These are phyloP conservation scores for Vicugna pacos DNA, from an alignment of 2,113 vertebrate genomes.

Conservation along the genomic window DNA sequence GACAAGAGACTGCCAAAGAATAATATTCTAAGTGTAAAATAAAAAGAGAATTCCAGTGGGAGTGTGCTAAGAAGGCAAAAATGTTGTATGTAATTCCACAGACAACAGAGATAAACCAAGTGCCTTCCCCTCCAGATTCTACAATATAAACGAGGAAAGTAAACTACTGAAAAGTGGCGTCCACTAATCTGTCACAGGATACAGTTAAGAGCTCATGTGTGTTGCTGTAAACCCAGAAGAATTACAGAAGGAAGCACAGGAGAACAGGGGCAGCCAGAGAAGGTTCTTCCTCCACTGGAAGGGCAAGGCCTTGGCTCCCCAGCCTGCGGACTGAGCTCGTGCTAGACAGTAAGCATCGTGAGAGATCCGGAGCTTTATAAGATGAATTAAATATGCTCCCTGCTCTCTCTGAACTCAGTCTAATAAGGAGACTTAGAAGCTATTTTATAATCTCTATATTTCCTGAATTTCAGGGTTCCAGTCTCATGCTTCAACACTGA, in stretches of 20 bases:
- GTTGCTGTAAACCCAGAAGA: background rate
- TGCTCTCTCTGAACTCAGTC: background rate
- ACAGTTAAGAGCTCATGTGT: background rate
- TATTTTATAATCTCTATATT: background rate
- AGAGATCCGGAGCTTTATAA: background rate
- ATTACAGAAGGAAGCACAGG: background rate
- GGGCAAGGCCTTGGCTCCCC: too few species aligned
- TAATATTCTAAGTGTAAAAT: slow-evolving; percentile 29
- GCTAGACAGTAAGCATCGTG: background rate
- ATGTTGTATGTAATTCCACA: background rate
- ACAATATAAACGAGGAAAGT: background rate
- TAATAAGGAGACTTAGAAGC: background rate
- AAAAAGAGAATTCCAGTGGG: background rate
- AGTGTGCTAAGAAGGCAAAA: background rate
- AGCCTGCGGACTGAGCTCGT: background rate
- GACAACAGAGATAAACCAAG: background rate
- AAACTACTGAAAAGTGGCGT: background rate
- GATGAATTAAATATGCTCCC: background rate
- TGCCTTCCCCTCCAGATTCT: background rate
- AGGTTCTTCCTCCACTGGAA: rapidly evolving
- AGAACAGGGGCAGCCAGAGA: background rate
- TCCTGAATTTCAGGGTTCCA: slow-evolving; percentile 43
- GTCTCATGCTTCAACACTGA: background rate
- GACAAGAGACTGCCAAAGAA: background rate
- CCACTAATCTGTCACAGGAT: background rate